Evolutionary conservation across 2,888 invertebrate genomes (phyloP), one percentile per base, ranked within the genome.

Genomic region (Parnassius smintheus): DNA sequence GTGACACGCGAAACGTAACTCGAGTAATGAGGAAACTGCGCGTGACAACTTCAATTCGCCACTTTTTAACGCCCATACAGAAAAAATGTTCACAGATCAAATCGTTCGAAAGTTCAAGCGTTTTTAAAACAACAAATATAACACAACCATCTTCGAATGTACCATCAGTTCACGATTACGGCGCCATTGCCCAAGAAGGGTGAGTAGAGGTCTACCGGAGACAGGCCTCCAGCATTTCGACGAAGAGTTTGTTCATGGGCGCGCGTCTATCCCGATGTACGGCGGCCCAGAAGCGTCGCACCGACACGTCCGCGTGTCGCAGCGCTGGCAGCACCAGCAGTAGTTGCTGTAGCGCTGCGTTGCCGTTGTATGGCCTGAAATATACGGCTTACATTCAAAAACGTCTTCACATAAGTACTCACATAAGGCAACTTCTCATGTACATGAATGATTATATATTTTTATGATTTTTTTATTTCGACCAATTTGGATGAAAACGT

Each of bases 231-330:
- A 98, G 93, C 98, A 98, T 98, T 92, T 98, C 98, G 56, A 98
- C 94, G 91, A 99, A 98, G 60, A 99, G 94, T 88, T 98, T 98
- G 92, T 98, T 98, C 97, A 99, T 97, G 72, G 95, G 95, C 65
- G 97, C 96, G 81, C 96, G 95, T 7, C 97, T 96, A 70, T 97
- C 97, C 77, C 96, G 95, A 78, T 97, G 96, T 58, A 98, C 95
- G 72, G 92, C 94, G 52, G 96, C 94, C 99, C 99, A 99, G 91
- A 97, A 98, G 75, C 96, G 94, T 58, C 98, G 94, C 72, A 98
- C 95, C 56, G 97, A 95, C 67, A 96, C 95, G 87, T 98, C 98
- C 1, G 97, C 96, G 86, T 98, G 98, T 68, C 98, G 94, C 68
- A 99, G 89, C 56, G 97, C 95, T 9, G 98, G 98, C 86, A 98